A percentile compares a stretch with the other conserved stretches of the same genome.
Conservation (phyloP, 2,888 invertebrate species). For the Oscheius sp. region DNA sequence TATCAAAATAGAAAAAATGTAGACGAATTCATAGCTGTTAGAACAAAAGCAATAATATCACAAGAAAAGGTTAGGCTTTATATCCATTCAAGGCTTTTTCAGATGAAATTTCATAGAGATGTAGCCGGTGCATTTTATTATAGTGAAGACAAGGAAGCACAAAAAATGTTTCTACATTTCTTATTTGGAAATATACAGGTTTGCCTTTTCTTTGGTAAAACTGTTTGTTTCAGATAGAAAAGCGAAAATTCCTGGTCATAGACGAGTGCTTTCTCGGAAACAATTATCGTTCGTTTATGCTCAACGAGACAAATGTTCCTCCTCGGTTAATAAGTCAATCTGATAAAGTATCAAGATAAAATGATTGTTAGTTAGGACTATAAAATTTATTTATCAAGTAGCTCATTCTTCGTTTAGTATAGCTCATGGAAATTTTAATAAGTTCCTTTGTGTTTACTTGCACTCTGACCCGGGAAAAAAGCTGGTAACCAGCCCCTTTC, state of each 20-base stretch:
- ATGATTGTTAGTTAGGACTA: background rate
- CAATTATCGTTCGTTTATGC: constrained; percentile 44
- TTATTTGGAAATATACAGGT: constrained; percentile 44
- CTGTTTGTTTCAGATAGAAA: constrained; percentile 35
- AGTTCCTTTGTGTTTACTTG: too few relatives aligned
- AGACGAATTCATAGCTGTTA: constrained; percentile 43
- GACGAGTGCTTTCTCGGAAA: constrained; percentile 48
- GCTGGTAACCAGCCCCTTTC: constrained; percentile 1
- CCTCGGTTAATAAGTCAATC: constrained; percentile 36
- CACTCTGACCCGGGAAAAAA: constrained; percentile 4
- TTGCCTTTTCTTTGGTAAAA: background rate
- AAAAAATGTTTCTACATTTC: constrained; percentile 32
- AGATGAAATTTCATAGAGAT: constrained; percentile 40
- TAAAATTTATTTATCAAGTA: background rate
- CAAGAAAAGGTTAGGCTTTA: constrained; percentile 35
- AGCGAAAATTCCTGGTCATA: constrained; percentile 37
- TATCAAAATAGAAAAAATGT: constrained; percentile 45
- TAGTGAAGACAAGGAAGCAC: constrained; percentile 33
- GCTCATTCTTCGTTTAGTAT: too few relatives aligned
- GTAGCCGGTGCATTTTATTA: constrained; percentile 39
- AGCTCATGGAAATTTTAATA: too few relatives aligned
- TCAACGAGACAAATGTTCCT: constrained; percentile 48
- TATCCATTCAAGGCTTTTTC: too few relatives aligned
- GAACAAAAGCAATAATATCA: constrained; percentile 31
- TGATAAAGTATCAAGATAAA: background rate